phyloP scores from a whole-genome alignment of 2,888 invertebrate species.

The Erpobdella octoculata region DNA sequence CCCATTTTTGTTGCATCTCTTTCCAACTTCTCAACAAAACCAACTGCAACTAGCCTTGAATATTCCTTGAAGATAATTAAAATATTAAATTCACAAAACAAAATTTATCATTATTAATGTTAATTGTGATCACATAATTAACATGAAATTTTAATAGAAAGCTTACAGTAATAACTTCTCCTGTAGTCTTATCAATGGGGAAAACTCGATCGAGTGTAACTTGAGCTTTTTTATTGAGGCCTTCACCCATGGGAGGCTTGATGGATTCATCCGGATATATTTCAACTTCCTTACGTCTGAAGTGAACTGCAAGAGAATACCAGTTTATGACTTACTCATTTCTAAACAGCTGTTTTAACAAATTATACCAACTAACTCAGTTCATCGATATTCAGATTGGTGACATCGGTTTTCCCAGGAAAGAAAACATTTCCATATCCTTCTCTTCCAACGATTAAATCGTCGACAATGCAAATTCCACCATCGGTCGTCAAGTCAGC shows the following conservation, averaged over 20 bases:
- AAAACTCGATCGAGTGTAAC: conserved; percentile 83
- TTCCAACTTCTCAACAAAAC: conserved; percentile 76
- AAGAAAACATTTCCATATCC: conserved; percentile 85
- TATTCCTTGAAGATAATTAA: conserved; percentile 21
- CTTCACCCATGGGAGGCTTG: conserved; percentile 79
- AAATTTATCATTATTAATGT: not conserved
- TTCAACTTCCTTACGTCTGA: conserved; percentile 85
- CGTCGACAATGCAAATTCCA: conserved; percentile 72
- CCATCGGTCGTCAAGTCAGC: conserved; percentile 60
- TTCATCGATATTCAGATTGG: conserved; percentile 76
- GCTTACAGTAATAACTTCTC: conserved; percentile 65
- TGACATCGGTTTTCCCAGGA: conserved; percentile 72
- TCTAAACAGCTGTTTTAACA: no score
- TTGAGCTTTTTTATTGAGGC: conserved; percentile 78
- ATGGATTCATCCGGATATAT: conserved; percentile 82
- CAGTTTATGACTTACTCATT: no score
- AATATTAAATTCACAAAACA: not conserved
- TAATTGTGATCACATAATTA: not conserved
- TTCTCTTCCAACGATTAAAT: conserved; percentile 77
- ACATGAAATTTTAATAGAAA: not conserved
- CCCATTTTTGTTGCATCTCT: conserved; percentile 76
- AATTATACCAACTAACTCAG: conserved; percentile 62
- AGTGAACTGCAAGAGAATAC: conserved; percentile 62
- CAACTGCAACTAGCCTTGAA: conserved; percentile 68
- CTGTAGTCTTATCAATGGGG: conserved; percentile 68